Conservation (phyloP, 2,113 vertebrate genomes). For the Corydoras maculifer region DNA sequence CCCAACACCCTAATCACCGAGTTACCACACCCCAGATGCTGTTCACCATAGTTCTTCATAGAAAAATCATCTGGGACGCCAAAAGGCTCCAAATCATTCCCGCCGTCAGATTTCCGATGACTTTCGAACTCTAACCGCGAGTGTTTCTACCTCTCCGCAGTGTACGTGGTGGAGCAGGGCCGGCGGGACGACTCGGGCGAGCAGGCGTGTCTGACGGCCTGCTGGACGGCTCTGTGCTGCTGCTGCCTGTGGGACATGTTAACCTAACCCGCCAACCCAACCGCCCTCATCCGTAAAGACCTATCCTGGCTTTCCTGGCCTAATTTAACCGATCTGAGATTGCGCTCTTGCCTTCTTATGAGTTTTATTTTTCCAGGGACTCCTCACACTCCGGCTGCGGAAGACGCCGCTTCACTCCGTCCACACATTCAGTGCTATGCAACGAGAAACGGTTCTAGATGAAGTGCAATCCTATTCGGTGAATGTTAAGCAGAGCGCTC, state of each 20-base stretch:
- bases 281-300: constrained; percentile 4
- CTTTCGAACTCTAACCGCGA: no score
- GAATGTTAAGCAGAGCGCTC: no score
- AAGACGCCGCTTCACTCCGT: constrained; percentile 22
- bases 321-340: no score
- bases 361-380: constrained; percentile 5
- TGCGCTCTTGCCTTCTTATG: neutral
- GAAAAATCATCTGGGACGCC: no score
- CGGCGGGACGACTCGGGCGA: constrained; percentile 67
- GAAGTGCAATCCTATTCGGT: constrained; percentile 17
- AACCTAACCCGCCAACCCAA: constrained; percentile 54
- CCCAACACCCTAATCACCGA: no score
- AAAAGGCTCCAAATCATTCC: no score
- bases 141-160: constrained; percentile 21
- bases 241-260: constrained; percentile 88
- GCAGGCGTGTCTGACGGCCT: constrained; percentile 74
- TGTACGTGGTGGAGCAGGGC: constrained; percentile 78
- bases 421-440: constrained; percentile 22
- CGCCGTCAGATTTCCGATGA: no score
- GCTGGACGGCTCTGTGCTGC: constrained; percentile 82
- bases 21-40: no score
- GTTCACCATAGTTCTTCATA: no score
- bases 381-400: constrained; percentile 21
- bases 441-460: constrained; percentile 32
- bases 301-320: neutral